Evolutionary conservation across 2,888 invertebrate genomes (phyloP), one percentile per base, ranked within the genome.

Genomic region (Leptinotarsa rubiginosa): DNA sequence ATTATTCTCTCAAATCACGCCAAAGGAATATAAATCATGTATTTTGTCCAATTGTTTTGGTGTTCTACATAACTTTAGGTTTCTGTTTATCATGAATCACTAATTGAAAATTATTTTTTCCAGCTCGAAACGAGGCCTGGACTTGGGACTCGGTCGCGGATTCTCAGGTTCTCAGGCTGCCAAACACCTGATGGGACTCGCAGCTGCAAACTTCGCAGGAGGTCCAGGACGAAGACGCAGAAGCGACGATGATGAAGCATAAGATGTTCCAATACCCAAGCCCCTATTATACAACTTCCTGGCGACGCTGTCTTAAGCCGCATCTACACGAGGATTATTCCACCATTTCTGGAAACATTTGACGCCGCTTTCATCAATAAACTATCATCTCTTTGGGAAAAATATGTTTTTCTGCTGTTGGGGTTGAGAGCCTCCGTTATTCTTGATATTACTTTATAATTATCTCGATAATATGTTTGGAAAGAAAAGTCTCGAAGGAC

Each of bases 141-240:
- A 97, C 86, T 90, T 97, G 81, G 97, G 97, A 1, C 90, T 97
- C 73, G 94, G 92, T 83, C 94, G 97, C 69, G 97, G 97, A 31
- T 96, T 94, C 89, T 96, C 96, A 62, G 97, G 96, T 0, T 93
- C 95, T 47, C 94, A 96, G 83, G 95, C 96, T 77, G 96, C 96
- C 83, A 96, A 96, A 88, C 96, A 97, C 87, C 91, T 96, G 84
- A 95, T 97, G 94, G 97, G 96, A 4, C 88, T 96, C 69, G 95
- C 96, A 59, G 95, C 96, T 0, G 97, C 97, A 81, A 96, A 96
- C 88, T 96, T 92, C 89, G 95, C 96, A 25, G 95, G 94, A 2
- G 96, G 96, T 13, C 96, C 96, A 1, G 96, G 96, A 81, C 92
- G 96, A 88, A 94, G 94, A 92, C 93, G 96, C 85, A 93, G 96